Evolutionary conservation across 2,797 vertebrate species (phyloP).

Genomic region (Phataginus tetradactyla): DNA sequence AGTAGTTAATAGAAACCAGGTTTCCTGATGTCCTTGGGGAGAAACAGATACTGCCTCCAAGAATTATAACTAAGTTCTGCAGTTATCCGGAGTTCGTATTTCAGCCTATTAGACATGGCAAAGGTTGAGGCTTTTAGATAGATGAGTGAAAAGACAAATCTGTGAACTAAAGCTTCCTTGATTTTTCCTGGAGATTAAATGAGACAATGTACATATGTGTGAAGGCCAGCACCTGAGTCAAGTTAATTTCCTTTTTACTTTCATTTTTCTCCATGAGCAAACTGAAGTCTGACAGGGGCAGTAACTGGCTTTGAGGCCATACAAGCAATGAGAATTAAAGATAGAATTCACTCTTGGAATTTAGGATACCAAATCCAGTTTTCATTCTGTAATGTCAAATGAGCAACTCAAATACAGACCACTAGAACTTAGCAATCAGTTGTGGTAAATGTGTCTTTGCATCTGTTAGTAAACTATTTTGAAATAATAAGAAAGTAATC

Average conservation of each 20-base stretch:
- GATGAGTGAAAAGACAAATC: background rate
- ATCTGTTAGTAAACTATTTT: background rate
- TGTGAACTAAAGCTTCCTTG: background rate
- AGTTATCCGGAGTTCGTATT: background rate
- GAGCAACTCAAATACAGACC: background rate
- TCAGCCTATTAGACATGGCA: background rate
- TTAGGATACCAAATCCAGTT: background rate
- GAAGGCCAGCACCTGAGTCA: background rate
- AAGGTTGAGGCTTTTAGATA: background rate
- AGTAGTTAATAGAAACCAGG: background rate
- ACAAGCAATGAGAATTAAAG: background rate
- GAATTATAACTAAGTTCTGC: background rate
- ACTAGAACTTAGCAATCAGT: background rate
- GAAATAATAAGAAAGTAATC: background rate
- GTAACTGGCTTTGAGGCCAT: background rate
- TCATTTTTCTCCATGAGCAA: constrained; percentile 22
- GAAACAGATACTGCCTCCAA: background rate
- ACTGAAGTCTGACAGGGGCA: background rate
- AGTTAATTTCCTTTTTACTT: background rate
- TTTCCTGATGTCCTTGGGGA: background rate
- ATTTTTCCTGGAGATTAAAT: background rate
- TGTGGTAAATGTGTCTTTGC: background rate
- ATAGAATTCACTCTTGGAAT: background rate
- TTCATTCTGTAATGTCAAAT: background rate
- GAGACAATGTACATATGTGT: background rate